phyloP scores from a whole-genome alignment of 2,113 vertebrate species.

The Pseudopodoces humilis region DNA sequence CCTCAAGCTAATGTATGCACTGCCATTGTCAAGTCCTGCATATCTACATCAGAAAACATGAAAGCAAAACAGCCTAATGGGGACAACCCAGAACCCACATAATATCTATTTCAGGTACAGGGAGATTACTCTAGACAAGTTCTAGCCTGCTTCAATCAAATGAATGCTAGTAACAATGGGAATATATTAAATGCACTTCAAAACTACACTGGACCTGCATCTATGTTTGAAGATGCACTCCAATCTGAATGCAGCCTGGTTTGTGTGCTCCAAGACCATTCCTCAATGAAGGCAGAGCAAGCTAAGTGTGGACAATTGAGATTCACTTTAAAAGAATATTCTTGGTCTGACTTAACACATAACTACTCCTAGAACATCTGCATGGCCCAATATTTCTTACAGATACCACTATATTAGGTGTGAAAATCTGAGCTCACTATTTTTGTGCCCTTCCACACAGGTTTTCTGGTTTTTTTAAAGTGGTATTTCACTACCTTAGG shows the following conservation, averaged over 20 bases:
- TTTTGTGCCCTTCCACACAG: background rate
- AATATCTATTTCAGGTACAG: background rate
- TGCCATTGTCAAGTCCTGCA: background rate
- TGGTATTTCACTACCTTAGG: background rate
- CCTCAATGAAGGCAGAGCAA: background rate
- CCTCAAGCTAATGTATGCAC: background rate
- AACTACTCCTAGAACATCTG: background rate
- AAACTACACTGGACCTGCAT: background rate
- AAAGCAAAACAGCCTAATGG: background rate
- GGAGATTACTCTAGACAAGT: background rate
- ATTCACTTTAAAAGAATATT: background rate
- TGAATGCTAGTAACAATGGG: background rate
- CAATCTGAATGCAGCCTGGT: background rate
- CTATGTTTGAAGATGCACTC: background rate
- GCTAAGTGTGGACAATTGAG: rapidly evolving
- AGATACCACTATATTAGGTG: background rate
- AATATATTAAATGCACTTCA: background rate
- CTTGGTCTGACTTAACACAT: background rate
- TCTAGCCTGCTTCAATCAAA: background rate
- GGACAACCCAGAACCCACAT: background rate
- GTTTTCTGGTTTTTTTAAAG: background rate
- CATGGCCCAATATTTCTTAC: background rate
- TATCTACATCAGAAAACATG: background rate
- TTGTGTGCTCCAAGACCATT: background rate
- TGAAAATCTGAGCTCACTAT: background rate